Percentiles rank a stretch among this genome's conserved stretches.
phyloP scores from a whole-genome alignment of 53 echinoderm and acorn worm species.

The Apostichopus leukothele region DNA sequence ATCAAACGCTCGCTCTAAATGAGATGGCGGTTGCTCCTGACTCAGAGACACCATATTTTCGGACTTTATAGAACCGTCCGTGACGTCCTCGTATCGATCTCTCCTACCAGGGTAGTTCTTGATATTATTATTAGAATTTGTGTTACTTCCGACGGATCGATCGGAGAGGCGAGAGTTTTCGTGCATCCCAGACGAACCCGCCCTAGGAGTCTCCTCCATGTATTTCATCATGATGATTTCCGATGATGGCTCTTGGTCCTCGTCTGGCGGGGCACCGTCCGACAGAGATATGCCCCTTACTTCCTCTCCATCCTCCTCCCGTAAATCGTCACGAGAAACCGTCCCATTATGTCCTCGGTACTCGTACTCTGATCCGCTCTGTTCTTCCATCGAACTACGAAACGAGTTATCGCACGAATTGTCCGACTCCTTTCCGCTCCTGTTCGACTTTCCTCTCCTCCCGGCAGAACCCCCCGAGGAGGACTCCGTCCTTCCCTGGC shows the following conservation, averaged over 20 bases:
- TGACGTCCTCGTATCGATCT: background rate
- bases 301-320: conserved; percentile 4
- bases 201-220: conserved; percentile 80
- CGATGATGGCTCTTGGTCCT: conserved; percentile 42
- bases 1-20: background rate
- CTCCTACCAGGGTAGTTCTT: background rate
- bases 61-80: background rate
- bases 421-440: background rate
- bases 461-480: conserved; percentile 9
- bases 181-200: background rate
- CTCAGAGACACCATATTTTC: conserved; percentile 56
- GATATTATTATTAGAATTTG: conserved; percentile 27
- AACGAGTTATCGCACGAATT: background rate
- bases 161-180: background rate
- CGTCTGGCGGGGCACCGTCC: conserved; percentile 40
- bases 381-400: background rate
- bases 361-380: background rate
- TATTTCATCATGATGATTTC: conserved; percentile 64
- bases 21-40: conserved; percentile 52
- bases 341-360: background rate
- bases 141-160: conserved; percentile 9
- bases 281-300: background rate
- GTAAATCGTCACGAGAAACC: background rate
- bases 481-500: conserved; percentile 1
- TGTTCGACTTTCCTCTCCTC: background rate